These are phyloP conservation scores for Mobula birostris DNA, from an alignment of 2,113 vertebrate genomes.

Conservation along the genomic window DNA sequence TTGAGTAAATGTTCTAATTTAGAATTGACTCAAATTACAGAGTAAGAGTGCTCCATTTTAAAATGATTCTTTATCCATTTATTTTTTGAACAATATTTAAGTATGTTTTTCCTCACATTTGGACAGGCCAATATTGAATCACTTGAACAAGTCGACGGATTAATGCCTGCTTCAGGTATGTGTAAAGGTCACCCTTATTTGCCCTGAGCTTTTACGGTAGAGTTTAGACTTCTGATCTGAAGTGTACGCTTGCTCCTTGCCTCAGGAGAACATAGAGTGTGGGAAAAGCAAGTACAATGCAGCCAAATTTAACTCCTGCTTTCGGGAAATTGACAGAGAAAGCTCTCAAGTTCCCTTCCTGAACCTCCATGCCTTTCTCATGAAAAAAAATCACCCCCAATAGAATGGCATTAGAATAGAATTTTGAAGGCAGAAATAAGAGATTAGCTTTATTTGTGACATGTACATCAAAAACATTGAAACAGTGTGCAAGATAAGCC, in stretches of 20 bases:
- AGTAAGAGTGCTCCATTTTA: not conserved
- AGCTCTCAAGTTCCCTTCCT: no score
- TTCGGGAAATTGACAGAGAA: not conserved
- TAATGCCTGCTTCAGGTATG: not conserved
- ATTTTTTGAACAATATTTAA: not conserved
- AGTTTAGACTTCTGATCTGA: not conserved
- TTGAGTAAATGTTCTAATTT: not conserved
- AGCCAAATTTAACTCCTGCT: not conserved
- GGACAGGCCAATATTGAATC: not conserved
- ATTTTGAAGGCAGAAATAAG: no score
- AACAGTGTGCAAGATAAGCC: no score
- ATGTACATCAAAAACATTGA: no score
- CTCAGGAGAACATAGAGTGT: not conserved
- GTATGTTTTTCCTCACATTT: not conserved
- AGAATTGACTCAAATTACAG: not conserved
- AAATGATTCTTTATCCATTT: not conserved
- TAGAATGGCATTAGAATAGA: no score
- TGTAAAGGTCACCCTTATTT: not conserved
- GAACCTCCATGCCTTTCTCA: no score
- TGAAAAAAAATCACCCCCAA: no score
- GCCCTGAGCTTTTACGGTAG: not conserved
- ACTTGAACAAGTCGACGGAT: not conserved
- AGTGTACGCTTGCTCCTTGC: not conserved
- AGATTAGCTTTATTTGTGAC: no score
- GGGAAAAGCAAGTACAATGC: not conserved